Evolutionary conservation across 1,140 invertebrate genomes (phyloP).

Genomic region (Trichonephila inaurata): DNA sequence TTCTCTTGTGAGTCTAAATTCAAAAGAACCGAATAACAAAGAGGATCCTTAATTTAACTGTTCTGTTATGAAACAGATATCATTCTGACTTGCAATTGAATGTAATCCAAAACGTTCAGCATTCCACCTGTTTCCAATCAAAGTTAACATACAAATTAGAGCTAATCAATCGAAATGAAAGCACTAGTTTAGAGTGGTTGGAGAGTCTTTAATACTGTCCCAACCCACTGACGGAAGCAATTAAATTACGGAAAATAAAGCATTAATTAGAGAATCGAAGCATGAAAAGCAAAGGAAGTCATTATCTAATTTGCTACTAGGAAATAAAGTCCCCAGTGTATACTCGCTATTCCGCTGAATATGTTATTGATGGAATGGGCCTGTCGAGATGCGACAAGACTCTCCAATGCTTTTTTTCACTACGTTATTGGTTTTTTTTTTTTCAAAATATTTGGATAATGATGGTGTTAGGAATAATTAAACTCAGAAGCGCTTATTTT

Average conservation of each 20-base stretch:
- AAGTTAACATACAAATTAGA: slow-evolving; percentile 3
- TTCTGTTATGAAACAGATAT: too few species aligned
- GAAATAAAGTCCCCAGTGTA: not conserved
- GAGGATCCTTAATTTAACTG: too few species aligned
- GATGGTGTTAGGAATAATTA: not conserved
- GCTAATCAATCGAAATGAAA: slow-evolving; percentile 19
- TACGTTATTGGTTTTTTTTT: not conserved
- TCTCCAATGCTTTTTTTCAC: not conserved
- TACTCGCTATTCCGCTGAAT: not conserved
- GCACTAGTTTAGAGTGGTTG: not conserved
- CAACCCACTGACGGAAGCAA: slow-evolving; percentile 18
- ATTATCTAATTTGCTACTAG: slow-evolving; percentile 38
- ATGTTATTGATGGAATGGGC: slow-evolving; percentile 21
- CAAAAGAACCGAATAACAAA: too few species aligned
- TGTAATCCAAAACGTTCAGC: not conserved
- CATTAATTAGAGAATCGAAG: slow-evolving; percentile 38
- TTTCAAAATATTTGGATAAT: not conserved
- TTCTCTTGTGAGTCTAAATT: too few species aligned
- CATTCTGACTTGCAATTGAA: too few species aligned
- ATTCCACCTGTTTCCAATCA: slow-evolving; percentile 10
- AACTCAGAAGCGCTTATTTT: not conserved
- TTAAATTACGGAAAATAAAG: slow-evolving; percentile 42
- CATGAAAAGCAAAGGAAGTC: slow-evolving; percentile 31
- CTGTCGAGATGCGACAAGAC: slow-evolving; percentile 14
- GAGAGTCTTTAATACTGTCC: not conserved